phyloP scores from a whole-genome alignment of 2,797 vertebrate genomes.

The Ispidina picta region DNA sequence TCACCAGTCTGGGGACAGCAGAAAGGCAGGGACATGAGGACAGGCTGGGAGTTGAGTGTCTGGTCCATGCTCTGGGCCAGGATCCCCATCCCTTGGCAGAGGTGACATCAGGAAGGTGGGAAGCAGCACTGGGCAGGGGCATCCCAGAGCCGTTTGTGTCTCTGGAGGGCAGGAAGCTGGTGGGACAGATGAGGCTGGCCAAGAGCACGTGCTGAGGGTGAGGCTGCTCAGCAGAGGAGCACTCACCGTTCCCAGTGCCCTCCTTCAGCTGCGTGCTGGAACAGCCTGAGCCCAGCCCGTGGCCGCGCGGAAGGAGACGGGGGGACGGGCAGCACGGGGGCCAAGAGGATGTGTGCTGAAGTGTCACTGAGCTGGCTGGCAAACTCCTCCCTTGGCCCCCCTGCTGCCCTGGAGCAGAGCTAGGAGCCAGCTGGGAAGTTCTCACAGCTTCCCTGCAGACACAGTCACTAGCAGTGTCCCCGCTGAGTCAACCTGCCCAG shows the following conservation, averaged over 20 bases:
- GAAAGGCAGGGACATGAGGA: not conserved
- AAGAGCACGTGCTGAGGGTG: not conserved
- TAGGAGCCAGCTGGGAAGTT: not conserved
- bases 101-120: not conserved
- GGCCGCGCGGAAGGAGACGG: constrained; percentile 53
- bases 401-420: not conserved
- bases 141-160: not conserved
- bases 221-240: constrained; percentile 40
- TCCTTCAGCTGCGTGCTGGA: constrained; percentile 23
- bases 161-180: not conserved
- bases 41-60: not conserved
- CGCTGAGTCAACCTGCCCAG: not conserved
- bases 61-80: not conserved
- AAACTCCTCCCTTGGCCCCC: not conserved
- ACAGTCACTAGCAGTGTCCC: too few species aligned
- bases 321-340: constrained; percentile 17
- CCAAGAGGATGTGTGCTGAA: constrained; percentile 65
- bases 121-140: not conserved
- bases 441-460: not conserved
- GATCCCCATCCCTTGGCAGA: not conserved
- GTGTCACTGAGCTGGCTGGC: constrained; percentile 27
- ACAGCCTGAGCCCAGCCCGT: constrained; percentile 23
- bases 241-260: constrained; percentile 1
- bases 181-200: not conserved
- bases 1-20: not conserved